Percentiles rank a stretch among this genome's conserved stretches.
Evolutionary conservation across 2,888 invertebrate species (phyloP).

Genomic region (Xylota segnis): DNA sequence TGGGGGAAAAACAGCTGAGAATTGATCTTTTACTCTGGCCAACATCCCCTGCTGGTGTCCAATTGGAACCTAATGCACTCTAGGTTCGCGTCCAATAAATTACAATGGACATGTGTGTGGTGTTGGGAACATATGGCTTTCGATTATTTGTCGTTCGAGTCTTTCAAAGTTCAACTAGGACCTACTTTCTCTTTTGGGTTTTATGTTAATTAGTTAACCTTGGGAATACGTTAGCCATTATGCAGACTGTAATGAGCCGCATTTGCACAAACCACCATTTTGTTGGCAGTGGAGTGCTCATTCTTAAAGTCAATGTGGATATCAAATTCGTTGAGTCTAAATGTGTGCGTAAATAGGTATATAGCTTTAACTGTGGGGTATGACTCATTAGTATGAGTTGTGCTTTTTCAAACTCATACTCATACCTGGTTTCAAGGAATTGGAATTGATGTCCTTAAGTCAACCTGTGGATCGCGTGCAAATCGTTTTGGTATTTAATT

Average conservation of each 20-base stretch:
- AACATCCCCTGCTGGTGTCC: slow-evolving; percentile 10
- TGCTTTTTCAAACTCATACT: too few relatives aligned
- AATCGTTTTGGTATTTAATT: too few relatives aligned
- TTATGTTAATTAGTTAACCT: slow-evolving; percentile 48
- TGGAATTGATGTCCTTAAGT: too few relatives aligned
- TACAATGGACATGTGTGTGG: slow-evolving; percentile 25
- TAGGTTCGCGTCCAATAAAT: slow-evolving; percentile 19
- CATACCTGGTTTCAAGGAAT: too few relatives aligned
- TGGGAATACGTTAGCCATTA: slow-evolving; percentile 35
- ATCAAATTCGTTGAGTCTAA: not conserved
- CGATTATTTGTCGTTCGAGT: slow-evolving; percentile 4
- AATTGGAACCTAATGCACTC: slow-evolving; percentile 31
- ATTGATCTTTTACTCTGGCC: slow-evolving; percentile 30
- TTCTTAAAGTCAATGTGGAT: not conserved
- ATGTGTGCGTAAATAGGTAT: too few relatives aligned
- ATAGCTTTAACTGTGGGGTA: not conserved
- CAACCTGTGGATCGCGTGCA: too few relatives aligned
- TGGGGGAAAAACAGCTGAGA: slow-evolving; percentile 53
- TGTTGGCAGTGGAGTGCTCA: slow-evolving; percentile 4
- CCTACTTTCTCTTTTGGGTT: not conserved
- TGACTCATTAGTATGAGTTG: not conserved
- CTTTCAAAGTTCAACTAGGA: slow-evolving; percentile 8
- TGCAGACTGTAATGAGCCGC: slow-evolving; percentile 5
- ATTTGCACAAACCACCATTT: slow-evolving; percentile 50
- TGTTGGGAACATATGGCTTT: slow-evolving; percentile 31